phyloP scores from a whole-genome alignment of 1,140 invertebrate genomes.

The Tyrophagus putrescentiae region DNA sequence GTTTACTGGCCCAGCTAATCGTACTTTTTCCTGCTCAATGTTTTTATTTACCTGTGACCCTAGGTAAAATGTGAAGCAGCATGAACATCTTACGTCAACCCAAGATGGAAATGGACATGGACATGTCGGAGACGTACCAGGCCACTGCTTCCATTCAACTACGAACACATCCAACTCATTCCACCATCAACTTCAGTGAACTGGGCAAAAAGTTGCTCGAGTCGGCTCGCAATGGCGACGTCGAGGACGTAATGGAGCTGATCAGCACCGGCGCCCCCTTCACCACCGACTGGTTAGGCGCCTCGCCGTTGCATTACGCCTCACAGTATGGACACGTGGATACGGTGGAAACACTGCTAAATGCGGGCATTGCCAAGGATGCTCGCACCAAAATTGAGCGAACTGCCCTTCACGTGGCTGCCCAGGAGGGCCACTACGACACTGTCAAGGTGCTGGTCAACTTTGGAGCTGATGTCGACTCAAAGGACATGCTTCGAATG shows the following conservation, averaged over 20 bases:
- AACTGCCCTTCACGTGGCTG: constrained; percentile 72
- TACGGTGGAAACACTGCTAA: constrained; percentile 61
- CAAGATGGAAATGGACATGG: no score
- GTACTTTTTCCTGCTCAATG: no score
- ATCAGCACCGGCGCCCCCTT: constrained; percentile 76
- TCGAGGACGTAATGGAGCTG: constrained; percentile 55
- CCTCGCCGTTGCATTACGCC: constrained; percentile 70
- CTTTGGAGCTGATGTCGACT: constrained; percentile 57
- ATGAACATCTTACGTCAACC: no score
- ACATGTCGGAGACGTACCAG: constrained; percentile 11
- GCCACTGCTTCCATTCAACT: constrained; percentile 7
- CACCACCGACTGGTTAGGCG: constrained; percentile 73
- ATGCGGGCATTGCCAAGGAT: constrained; percentile 69
- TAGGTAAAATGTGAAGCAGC: no score
- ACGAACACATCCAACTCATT: constrained; percentile 9
- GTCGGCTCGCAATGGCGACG: constrained; percentile 58
- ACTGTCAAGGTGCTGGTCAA: constrained; percentile 61
- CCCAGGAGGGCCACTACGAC: constrained; percentile 61
- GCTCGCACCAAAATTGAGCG: constrained; percentile 78
- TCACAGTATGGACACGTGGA: constrained; percentile 63
- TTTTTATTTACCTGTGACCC: no score
- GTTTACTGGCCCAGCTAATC: no score
- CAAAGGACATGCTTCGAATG: constrained; percentile 77
- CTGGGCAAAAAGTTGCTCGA: constrained; percentile 65
- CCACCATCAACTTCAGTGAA: constrained; percentile 42